Base-by-base conservation (phyloP, 2,888 invertebrate genomes). In the Blastobasis adustella region DNA sequence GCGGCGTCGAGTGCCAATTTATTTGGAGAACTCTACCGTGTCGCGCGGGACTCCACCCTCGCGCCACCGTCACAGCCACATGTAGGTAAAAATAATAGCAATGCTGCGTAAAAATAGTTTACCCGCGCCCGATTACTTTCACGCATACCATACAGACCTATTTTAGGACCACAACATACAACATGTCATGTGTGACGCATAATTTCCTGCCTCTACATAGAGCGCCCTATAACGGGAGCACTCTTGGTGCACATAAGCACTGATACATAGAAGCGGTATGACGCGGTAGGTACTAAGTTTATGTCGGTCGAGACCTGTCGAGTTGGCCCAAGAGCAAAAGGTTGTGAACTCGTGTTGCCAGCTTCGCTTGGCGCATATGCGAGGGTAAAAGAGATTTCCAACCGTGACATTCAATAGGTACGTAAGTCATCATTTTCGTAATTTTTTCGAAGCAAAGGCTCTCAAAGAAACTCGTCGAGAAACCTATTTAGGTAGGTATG, bases 1-100 rank as follows among this genome's bases (percentile, higher is more conserved):
- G 10, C 36, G 10, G 10, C 45, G 74, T 70, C 62, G 79, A 84
- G 85, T 82, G 82, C 85, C 86, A 85, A 87, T 87, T 86, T 87
- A 84, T 84, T 82, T 84, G 79, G 83, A 83, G 79, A 83, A 76
- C 75, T 72, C 67, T 73, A 63, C 63, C 49, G 49, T 49, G 51
- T 40, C 36, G 43, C 10, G 6, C 44, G 37, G 6, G 10, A 45
- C 46, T 47, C 49, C 38, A 46, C 37, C 54, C 46, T 10, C 47
- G 10, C 39, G 40, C n/a, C 43, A 37, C 63, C 70, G 70, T 71
- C 73, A 73, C 60, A 55, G 63, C 69, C 56, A 59, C 56, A 54
- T 55, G 63, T 69, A 70, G 5, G 10, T n/a, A 8, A 70, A 73
- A 67, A 69, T 63, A 62, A 62, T 69, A 66, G 57, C 63, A 53